These are phyloP conservation scores for Leptopilina boulardi DNA, from an alignment of 1,140 invertebrate species.

Conservation along the genomic window DNA sequence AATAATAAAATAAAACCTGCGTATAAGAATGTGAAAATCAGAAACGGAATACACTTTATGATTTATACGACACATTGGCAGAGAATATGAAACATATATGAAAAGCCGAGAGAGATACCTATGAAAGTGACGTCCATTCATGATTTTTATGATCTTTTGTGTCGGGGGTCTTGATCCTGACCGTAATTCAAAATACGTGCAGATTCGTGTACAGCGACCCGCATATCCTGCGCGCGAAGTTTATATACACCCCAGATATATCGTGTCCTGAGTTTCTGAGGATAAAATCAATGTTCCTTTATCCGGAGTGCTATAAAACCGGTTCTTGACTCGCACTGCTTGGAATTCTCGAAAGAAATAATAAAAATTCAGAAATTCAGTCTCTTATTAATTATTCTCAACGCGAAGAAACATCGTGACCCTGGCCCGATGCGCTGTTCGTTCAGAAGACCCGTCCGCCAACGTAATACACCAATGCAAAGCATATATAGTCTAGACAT, in stretches of 20 bases:
- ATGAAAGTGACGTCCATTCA: conserved; percentile 14
- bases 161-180: conserved; percentile 23
- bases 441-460: conserved; percentile 14
- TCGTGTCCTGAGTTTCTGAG: conserved; percentile 25
- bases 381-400: conserved; percentile 31
- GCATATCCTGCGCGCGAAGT: conserved; percentile 21
- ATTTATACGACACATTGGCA: neutral
- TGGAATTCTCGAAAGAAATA: conserved; percentile 33
- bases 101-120: neutral
- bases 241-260: conserved; percentile 19
- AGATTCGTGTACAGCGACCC: conserved; percentile 29
- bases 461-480: conserved; percentile 21
- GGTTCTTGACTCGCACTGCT: conserved; percentile 27
- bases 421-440: conserved; percentile 24
- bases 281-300: conserved; percentile 32
- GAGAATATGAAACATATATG: neutral
- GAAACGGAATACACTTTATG: neutral
- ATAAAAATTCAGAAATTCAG: conserved; percentile 33
- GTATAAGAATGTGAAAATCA: neutral
- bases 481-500: conserved; percentile 26
- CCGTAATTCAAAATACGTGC: conserved; percentile 32
- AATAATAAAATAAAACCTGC: neutral
- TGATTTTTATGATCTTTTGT: conserved; percentile 28
- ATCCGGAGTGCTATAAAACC: conserved; percentile 22
- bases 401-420: conserved; percentile 32